A percentile compares a stretch with the other conserved stretches of the same genome.
Evolutionary conservation across 2,113 vertebrate species (phyloP).

Genomic region (Carlito syrichta): DNA sequence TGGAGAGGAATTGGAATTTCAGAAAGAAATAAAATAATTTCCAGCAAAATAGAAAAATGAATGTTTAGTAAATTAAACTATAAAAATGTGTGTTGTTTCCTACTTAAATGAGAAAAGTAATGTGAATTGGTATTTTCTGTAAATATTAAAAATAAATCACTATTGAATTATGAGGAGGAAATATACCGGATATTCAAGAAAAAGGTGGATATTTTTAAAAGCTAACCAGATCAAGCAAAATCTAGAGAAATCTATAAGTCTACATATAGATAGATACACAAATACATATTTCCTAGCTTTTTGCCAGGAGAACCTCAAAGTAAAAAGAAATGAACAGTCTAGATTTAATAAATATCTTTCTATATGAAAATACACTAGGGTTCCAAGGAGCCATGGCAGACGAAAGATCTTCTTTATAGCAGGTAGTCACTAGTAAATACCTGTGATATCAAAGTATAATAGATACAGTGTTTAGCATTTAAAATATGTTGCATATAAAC

Average conservation of each 20-base stretch:
- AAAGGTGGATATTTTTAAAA: neutral
- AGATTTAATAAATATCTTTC: neutral
- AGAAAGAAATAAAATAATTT: neutral
- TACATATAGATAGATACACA: neutral
- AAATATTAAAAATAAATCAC: neutral
- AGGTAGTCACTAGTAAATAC: neutral
- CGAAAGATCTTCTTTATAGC: neutral
- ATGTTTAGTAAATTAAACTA: neutral
- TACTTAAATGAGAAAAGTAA: neutral
- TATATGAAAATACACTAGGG: neutral
- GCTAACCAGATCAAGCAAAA: neutral
- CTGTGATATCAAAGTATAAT: too few relatives aligned
- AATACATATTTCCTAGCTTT: neutral
- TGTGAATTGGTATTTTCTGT: neutral
- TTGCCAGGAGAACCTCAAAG: neutral
- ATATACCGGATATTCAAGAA: neutral
- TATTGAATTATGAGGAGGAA: neutral
- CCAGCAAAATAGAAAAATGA: too few relatives aligned
- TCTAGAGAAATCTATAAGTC: neutral
- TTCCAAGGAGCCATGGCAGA: neutral
- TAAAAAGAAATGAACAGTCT: neutral
- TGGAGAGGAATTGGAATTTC: neutral
- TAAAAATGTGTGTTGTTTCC: neutral
- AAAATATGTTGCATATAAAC: too few relatives aligned
- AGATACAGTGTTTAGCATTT: too few relatives aligned